These are phyloP conservation scores for Podargus strigoides DNA, from an alignment of 2,797 vertebrate species.

Conservation along the genomic window DNA sequence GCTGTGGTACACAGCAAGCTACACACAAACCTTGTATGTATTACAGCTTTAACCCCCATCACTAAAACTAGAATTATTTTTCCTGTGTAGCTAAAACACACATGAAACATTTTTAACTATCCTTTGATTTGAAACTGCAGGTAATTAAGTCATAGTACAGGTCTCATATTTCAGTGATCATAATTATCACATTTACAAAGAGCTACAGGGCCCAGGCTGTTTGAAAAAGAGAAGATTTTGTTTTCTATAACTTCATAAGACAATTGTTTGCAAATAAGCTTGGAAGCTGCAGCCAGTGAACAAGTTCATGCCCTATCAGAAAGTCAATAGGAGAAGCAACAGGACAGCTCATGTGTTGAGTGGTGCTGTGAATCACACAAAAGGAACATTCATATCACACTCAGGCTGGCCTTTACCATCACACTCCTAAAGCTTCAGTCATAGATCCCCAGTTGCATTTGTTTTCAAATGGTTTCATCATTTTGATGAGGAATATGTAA, in stretches of 20 bases:
- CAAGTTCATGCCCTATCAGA: neutral
- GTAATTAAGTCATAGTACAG: neutral
- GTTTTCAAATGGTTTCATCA: neutral
- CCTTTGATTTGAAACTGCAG: conserved; percentile 15
- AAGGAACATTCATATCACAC: neutral
- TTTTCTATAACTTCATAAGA: neutral
- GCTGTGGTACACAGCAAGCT: neutral
- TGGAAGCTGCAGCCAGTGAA: neutral
- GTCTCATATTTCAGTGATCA: neutral
- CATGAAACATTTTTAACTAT: neutral
- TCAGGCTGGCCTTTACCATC: neutral
- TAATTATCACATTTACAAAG: neutral
- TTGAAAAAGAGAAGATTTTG: neutral
- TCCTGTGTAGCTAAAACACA: neutral
- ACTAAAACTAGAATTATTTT: neutral
- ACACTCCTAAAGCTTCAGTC: neutral
- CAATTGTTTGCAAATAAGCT: neutral
- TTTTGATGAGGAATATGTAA: neutral
- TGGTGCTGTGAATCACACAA: neutral
- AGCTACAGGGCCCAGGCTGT: neutral
- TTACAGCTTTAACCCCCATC: neutral
- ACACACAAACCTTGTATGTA: neutral
- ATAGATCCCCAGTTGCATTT: neutral
- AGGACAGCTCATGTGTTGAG: neutral
- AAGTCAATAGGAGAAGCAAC: neutral